Evolutionary conservation across 2,113 vertebrate species (phyloP).

Genomic region (Elachura formosa): DNA sequence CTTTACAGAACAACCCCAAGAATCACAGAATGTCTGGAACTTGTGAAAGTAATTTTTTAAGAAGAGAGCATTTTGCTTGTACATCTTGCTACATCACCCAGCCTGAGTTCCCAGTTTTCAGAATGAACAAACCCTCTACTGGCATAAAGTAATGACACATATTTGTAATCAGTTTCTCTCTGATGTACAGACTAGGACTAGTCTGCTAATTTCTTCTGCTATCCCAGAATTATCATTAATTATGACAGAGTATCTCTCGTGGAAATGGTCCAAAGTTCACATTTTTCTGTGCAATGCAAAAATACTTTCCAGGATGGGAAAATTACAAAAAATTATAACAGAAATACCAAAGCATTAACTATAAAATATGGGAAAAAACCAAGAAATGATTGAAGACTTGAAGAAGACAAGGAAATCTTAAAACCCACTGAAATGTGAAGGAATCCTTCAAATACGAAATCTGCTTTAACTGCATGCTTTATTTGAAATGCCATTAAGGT

Average conservation of each 20-base stretch:
- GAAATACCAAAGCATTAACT: neutral
- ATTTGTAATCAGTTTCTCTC: neutral
- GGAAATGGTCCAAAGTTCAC: neutral
- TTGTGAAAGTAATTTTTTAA: neutral
- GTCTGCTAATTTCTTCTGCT: neutral
- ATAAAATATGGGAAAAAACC: neutral
- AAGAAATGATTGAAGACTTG: neutral
- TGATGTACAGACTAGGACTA: neutral
- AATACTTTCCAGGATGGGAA: neutral
- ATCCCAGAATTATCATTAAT: neutral
- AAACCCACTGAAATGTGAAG: neutral
- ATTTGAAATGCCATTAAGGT: neutral
- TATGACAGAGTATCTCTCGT: neutral
- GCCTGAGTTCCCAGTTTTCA: neutral
- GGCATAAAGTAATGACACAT: neutral
- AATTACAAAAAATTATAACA: neutral
- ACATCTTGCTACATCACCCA: neutral
- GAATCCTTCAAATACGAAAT: neutral
- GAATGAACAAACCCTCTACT: neutral
- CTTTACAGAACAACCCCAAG: neutral
- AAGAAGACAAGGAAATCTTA: neutral
- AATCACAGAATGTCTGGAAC: neutral
- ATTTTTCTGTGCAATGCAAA: neutral
- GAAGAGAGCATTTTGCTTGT: neutral
- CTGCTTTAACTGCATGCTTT: neutral